Percentiles rank a stretch among this genome's conserved stretches.
phyloP scores from a whole-genome alignment of 2,888 invertebrate genomes.

The Agrochola litura region DNA sequence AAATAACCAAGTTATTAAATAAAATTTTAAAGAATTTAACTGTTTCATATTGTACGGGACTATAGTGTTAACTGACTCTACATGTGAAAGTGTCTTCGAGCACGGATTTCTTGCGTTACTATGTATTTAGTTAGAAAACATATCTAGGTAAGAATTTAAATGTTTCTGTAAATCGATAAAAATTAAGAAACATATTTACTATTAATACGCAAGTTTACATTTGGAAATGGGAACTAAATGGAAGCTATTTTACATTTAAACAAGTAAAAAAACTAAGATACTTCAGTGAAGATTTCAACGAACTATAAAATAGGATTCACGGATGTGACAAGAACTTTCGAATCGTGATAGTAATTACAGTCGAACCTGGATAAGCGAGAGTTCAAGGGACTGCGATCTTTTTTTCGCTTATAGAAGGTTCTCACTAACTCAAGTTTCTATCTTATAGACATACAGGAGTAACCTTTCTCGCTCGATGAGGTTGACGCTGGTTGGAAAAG shows the following conservation, averaged over 20 bases:
- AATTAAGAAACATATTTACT: background rate
- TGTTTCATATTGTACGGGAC: background rate
- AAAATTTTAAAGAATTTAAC: background rate
- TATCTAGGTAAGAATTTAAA: conserved; percentile 60
- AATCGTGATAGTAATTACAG: background rate
- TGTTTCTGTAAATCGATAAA: conserved; percentile 9
- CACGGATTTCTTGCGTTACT: conserved; percentile 64
- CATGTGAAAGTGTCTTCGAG: conserved; percentile 67
- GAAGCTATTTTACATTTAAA: background rate
- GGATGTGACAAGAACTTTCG: background rate
- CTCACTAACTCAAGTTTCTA: no score
- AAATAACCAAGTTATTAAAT: background rate
- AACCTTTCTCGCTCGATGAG: no score
- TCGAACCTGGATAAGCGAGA: no score
- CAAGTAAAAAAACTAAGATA: background rate
- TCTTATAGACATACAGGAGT: no score
- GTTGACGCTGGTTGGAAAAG: no score
- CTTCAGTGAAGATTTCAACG: background rate
- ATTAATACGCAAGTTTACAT: background rate
- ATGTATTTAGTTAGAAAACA: conserved; percentile 60
- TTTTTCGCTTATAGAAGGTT: no score
- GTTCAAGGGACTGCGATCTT: no score
- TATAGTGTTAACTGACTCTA: conserved; percentile 14
- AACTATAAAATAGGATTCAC: background rate
- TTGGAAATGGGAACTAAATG: background rate